Base-by-base conservation (phyloP, 2,797 vertebrate genomes). In the Centropyge bicolor region DNA sequence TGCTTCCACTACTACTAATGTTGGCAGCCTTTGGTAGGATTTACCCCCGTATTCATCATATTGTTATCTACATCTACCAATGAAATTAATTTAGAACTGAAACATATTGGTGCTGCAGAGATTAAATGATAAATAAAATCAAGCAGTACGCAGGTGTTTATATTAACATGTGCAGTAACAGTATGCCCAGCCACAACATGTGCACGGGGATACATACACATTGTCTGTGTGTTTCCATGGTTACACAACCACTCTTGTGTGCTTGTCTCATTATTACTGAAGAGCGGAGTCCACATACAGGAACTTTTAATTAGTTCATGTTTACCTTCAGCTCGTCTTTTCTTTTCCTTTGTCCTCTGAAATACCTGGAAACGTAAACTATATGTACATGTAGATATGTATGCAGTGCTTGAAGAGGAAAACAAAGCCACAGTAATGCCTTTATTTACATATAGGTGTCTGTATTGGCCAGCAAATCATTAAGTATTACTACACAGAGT, bases 141-240 rank as follows among this genome's bases (percentile, higher is more conserved):
- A 31, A 40, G 43, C 65, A 27, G 16, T 13, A 52, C 19, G 36
- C 31, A 38, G 22, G n/a, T 31, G 59, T 51, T 61, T 51, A 16
- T 13, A 38, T 70, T 22, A 22, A 49, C 27, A 38, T 8, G 56
- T 11, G 52, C 48, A 52, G 24, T 17, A 40, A n/a, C 22, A 22
- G 45, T 4, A 13, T 14, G 9, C 14, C n/a, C 41, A 24, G 20
- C 7, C 70, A 45, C 27, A 36, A 43, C 22, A 19, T 48, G n/a
- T 46, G 22, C 35, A 14, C 6, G 35, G 5, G 17, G 27, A 35
- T 19, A 35, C n/a, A 51, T 35, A 40, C 48, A 43, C 22, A 41
- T 11, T 8, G 1, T 36, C 27, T 38, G 12, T 52, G 27, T 46
- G 51, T 64, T 63, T 22, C 71, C 40, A 64, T 74, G 71, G 71